These are phyloP conservation scores for Pseudomyrmex pallidus DNA, from an alignment of 1,140 invertebrate species.

Conservation along the genomic window DNA sequence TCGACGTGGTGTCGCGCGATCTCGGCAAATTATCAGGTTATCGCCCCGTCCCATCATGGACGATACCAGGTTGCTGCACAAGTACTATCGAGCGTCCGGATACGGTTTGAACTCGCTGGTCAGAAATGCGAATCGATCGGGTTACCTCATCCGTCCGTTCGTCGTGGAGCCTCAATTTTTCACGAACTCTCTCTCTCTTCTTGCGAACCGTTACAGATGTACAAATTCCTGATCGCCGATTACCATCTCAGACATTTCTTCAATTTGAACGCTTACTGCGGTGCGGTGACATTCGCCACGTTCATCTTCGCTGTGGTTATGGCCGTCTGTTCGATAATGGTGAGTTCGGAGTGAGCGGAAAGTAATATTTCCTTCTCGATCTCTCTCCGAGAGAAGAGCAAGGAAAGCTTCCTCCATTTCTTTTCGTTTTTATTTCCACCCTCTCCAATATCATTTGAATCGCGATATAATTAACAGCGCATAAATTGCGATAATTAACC, in stretches of 20 bases:
- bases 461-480: too few relatives aligned
- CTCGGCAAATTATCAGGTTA: slow-evolving; percentile 62
- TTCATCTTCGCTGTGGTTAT: slow-evolving; percentile 67
- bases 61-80: slow-evolving; percentile 58
- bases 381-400: background rate
- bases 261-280: slow-evolving; percentile 69
- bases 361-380: too few relatives aligned
- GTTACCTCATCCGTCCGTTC: background rate
- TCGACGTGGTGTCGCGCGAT: slow-evolving; percentile 57
- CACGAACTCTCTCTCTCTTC: background rate
- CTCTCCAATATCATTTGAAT: too few relatives aligned
- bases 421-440: background rate
- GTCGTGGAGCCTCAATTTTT: background rate
- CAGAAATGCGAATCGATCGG: slow-evolving; percentile 18
- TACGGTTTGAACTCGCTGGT: slow-evolving; percentile 69
- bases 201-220: slow-evolving; percentile 70
- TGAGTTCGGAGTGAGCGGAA: slow-evolving; percentile 59
- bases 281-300: slow-evolving; percentile 73
- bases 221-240: slow-evolving; percentile 74
- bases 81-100: slow-evolving; percentile 67
- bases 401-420: background rate
- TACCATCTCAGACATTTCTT: slow-evolving; percentile 71
- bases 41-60: slow-evolving; percentile 68
- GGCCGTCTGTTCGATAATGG: slow-evolving; percentile 70
- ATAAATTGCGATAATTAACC: background rate